phyloP scores from a whole-genome alignment of 1,140 invertebrate species.

The Mesaphorura yosii region DNA sequence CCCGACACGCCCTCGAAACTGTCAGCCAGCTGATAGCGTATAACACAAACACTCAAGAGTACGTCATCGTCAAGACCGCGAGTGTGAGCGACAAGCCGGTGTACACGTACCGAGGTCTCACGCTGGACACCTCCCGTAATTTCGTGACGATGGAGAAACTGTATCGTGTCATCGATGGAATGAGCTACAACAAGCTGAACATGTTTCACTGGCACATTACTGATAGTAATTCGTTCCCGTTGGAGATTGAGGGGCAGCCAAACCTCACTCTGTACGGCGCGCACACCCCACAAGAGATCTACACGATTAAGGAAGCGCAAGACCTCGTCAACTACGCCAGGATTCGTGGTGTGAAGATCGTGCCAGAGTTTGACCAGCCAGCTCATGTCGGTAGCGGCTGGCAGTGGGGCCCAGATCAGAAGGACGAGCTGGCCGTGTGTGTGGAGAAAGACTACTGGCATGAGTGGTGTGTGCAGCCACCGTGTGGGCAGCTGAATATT shows the following conservation, averaged over 20 bases:
- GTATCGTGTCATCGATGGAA: slow-evolving; percentile 31
- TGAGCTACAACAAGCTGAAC: slow-evolving; percentile 34
- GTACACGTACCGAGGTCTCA: slow-evolving; percentile 60
- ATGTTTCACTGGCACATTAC: slow-evolving; percentile 34
- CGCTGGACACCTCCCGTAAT: slow-evolving; percentile 39
- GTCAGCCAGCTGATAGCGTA: too few species aligned
- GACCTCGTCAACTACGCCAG: slow-evolving; percentile 10
- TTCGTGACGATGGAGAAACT: slow-evolving; percentile 29
- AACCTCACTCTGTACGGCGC: slow-evolving; percentile 9
- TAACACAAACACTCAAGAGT: too few species aligned
- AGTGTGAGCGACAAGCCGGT: slow-evolving; percentile 53
- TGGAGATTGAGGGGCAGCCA: slow-evolving; percentile 14
- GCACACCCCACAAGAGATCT: background rate
- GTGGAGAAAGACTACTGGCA: slow-evolving; percentile 61
- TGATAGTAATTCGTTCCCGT: slow-evolving; percentile 34
- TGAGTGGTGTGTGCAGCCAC: slow-evolving; percentile 63
- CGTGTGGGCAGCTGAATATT: slow-evolving; percentile 73
- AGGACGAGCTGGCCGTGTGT: slow-evolving; percentile 59
- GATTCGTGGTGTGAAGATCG: slow-evolving; percentile 21
- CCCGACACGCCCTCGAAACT: too few species aligned
- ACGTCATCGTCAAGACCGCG: slow-evolving; percentile 34
- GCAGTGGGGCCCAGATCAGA: slow-evolving; percentile 57
- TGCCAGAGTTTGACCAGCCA: slow-evolving; percentile 25
- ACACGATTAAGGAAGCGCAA: background rate
- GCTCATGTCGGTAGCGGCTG: slow-evolving; percentile 47